A percentile compares a stretch with the other conserved stretches of the same genome.
Conservation (phyloP, 2,888 invertebrate genomes). For the Cordylochernes scorpioides region DNA sequence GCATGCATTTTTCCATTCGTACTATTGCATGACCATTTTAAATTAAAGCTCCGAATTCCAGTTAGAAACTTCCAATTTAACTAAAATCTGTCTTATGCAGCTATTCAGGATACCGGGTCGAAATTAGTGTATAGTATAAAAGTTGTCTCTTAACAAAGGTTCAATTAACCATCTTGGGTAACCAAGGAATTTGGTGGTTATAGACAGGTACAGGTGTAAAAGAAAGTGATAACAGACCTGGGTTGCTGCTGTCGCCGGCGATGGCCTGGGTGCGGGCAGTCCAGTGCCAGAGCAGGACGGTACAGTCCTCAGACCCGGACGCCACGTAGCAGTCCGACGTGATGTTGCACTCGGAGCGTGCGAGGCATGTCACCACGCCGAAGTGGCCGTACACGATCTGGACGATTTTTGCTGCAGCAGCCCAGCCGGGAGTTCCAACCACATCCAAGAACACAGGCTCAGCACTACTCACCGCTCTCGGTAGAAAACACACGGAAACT, state of each 20-base stretch:
- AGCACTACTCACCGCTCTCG: constrained; percentile 46
- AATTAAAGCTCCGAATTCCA: too few relatives aligned
- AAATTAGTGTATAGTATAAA: too few relatives aligned
- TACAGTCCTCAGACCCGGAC: constrained; percentile 91
- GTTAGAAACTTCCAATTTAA: too few relatives aligned
- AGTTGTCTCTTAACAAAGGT: too few relatives aligned
- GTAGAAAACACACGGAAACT: constrained; percentile 92
- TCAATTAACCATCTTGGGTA: too few relatives aligned
- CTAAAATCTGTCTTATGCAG: too few relatives aligned
- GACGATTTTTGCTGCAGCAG: constrained; percentile 58
- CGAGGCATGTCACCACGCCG: constrained; percentile 90
- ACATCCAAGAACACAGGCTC: neutral
- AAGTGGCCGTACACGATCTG: constrained; percentile 98
- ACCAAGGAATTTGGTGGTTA: too few relatives aligned
- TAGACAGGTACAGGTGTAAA: too few relatives aligned
- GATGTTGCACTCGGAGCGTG: constrained; percentile 89
- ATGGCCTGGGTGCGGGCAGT: constrained; percentile 85
- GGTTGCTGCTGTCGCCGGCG: constrained; percentile 47
- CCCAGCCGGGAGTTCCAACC: constrained; percentile 3
- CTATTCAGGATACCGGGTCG: too few relatives aligned
- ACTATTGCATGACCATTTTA: too few relatives aligned
- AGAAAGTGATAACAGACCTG: constrained; percentile 14
- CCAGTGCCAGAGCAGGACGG: constrained; percentile 96
- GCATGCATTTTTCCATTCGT: too few relatives aligned
- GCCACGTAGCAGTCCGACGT: constrained; percentile 98